A percentile compares a stretch with the other conserved stretches of the same genome.
Conservation (phyloP, 2,888 invertebrate species). For the Heteromurus nitidus region DNA sequence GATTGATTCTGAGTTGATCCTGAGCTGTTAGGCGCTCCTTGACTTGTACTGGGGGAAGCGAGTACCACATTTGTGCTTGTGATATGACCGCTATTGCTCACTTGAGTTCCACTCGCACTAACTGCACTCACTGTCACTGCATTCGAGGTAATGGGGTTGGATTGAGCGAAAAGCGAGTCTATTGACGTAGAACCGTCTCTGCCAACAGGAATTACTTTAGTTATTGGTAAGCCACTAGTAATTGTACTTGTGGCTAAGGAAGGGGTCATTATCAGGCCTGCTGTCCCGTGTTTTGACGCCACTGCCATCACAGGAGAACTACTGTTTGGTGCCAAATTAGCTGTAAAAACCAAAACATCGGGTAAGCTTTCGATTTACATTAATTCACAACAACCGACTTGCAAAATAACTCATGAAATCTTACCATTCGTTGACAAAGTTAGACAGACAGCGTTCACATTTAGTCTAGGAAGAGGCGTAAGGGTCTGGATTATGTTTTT, state of each 20-base stretch:
- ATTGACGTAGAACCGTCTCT: slow-evolving; percentile 66
- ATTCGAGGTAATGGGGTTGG: slow-evolving; percentile 52
- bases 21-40: slow-evolving; percentile 28
- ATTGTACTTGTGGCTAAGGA: slow-evolving; percentile 56
- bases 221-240: slow-evolving; percentile 64
- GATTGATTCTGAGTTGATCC: slow-evolving; percentile 56
- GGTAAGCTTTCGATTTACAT: not conserved
- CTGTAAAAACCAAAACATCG: slow-evolving; percentile 25
- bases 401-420: not conserved
- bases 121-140: slow-evolving; percentile 68
- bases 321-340: slow-evolving; percentile 67
- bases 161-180: slow-evolving; percentile 68
- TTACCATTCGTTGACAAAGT: slow-evolving; percentile 71
- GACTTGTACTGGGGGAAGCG: slow-evolving; percentile 57
- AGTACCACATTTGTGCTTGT: slow-evolving; percentile 67
- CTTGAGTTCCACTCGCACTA: slow-evolving; percentile 57
- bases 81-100: slow-evolving; percentile 53
- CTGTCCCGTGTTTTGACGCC: slow-evolving; percentile 67
- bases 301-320: slow-evolving; percentile 72
- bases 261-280: slow-evolving; percentile 69
- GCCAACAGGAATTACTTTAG: slow-evolving; percentile 72
- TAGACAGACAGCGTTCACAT: slow-evolving; percentile 66
- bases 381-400: not conserved
- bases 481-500: slow-evolving; percentile 70
- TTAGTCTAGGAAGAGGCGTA: slow-evolving; percentile 69